Conservation (phyloP, 2,113 vertebrate genomes). For the Myiagra hebetior region DNA sequence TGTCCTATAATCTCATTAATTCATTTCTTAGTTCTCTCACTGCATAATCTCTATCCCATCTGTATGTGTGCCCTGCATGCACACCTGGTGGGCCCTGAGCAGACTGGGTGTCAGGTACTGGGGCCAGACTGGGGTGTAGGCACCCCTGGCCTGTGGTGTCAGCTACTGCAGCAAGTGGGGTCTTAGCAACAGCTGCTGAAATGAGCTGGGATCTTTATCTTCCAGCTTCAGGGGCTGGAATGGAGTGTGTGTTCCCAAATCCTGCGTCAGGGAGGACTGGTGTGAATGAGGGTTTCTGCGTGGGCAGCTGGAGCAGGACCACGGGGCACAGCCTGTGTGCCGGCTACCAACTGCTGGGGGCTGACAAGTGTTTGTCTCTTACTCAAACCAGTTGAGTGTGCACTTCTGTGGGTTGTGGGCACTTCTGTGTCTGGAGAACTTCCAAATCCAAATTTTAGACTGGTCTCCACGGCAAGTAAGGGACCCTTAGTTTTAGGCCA, state of each 20-base stretch:
- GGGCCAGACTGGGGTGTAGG: background rate
- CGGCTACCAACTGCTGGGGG: background rate
- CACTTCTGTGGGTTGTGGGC: no score
- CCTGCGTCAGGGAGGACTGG: background rate
- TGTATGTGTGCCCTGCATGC: no score
- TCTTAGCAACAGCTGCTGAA: background rate
- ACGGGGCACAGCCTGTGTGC: accelerated
- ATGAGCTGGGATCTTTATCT: background rate
- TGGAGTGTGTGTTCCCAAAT: accelerated
- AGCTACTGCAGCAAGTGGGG: background rate
- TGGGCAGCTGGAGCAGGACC: background rate
- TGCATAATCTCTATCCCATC: background rate
- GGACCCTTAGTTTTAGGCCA: background rate
- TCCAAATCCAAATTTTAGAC: background rate
- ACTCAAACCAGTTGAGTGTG: accelerated
- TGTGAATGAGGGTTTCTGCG: background rate
- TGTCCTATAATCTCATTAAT: background rate
- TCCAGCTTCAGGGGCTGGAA: background rate
- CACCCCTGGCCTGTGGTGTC: background rate
- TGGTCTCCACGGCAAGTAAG: accelerated
- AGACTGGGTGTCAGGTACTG: background rate
- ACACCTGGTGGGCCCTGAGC: background rate
- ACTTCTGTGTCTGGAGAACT: accelerated
- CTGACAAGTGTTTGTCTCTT: background rate
- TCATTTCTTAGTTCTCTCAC: background rate